Conservation (phyloP, 2,888 invertebrate genomes). For the Meiosimyza platycephala region DNA sequence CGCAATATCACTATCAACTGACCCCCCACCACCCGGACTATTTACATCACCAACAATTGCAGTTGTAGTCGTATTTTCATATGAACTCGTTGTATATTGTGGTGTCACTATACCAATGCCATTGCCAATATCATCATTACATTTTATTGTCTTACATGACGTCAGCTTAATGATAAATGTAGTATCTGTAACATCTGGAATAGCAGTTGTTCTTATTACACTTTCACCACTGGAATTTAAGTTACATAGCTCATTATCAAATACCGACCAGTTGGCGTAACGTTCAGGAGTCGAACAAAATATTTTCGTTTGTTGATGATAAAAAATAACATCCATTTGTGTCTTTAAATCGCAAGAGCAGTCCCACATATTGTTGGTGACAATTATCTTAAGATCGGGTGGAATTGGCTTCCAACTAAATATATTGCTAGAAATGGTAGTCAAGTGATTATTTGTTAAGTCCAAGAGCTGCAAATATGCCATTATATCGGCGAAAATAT, state of each 20-base stretch:
- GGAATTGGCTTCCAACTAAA: constrained; percentile 50
- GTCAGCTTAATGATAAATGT: background rate
- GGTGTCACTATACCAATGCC: background rate
- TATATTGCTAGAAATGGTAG: constrained; percentile 46
- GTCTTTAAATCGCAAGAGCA: constrained; percentile 53
- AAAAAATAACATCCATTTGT: constrained; percentile 48
- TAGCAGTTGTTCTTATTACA: background rate
- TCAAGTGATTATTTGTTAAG: constrained; percentile 55
- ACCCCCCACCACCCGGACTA: too few species aligned
- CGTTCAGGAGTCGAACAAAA: constrained; percentile 47
- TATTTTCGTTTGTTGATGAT: constrained; percentile 37
- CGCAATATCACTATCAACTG: background rate
- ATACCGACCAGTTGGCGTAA: constrained; percentile 42
- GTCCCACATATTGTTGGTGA: constrained; percentile 53
- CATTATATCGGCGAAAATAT: constrained; percentile 50
- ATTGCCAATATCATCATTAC: background rate
- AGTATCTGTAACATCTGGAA: background rate
- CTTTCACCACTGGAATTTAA: background rate
- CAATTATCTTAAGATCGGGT: constrained; percentile 44
- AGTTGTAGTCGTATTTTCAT: too few species aligned
- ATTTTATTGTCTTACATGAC: background rate
- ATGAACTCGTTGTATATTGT: background rate
- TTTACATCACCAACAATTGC: too few species aligned
- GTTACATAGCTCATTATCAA: constrained; percentile 46
- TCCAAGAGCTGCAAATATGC: constrained; percentile 51